Evolutionary conservation across 2,797 vertebrate species (phyloP).

Genomic region (Danio kyathit): DNA sequence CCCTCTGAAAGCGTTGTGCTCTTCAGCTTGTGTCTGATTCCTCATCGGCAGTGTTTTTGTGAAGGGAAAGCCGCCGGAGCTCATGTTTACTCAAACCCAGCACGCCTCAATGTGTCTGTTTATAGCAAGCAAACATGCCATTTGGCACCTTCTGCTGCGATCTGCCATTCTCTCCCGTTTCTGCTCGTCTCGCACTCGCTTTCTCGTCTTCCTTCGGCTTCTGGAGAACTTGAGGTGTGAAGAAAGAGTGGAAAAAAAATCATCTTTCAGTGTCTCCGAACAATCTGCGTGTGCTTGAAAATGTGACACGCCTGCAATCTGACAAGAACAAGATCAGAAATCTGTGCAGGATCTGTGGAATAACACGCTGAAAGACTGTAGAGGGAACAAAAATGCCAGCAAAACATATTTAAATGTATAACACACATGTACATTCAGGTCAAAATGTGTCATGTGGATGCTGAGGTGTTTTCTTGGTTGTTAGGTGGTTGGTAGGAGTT

Average conservation of each 20-base stretch:
- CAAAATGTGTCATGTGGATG: background rate
- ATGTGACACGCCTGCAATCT: background rate
- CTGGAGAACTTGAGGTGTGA: constrained; percentile 50
- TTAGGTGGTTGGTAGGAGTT: background rate
- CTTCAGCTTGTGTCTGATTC: background rate
- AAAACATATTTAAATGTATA: background rate
- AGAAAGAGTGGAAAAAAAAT: constrained; percentile 59
- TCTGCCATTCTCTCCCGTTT: constrained; percentile 45
- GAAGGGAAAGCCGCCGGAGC: constrained; percentile 1
- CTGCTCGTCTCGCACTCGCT: constrained; percentile 53
- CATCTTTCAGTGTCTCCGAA: constrained; percentile 10
- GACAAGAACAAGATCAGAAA: background rate
- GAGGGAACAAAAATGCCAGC: too few species aligned
- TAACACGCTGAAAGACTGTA: background rate
- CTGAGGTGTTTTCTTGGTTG: background rate
- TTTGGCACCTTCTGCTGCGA: constrained; percentile 43
- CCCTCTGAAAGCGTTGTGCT: background rate
- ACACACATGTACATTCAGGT: background rate
- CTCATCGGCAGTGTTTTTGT: constrained; percentile 21
- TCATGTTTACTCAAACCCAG: constrained; percentile 43
- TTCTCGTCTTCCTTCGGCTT: constrained; percentile 57
- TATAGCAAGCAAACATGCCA: constrained; percentile 47
- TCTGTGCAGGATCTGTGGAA: background rate
- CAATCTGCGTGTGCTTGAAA: background rate
- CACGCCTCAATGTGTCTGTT: constrained; percentile 58